phyloP scores from a whole-genome alignment of 2,797 vertebrate genomes.

The Novumbra hubbsi region DNA sequence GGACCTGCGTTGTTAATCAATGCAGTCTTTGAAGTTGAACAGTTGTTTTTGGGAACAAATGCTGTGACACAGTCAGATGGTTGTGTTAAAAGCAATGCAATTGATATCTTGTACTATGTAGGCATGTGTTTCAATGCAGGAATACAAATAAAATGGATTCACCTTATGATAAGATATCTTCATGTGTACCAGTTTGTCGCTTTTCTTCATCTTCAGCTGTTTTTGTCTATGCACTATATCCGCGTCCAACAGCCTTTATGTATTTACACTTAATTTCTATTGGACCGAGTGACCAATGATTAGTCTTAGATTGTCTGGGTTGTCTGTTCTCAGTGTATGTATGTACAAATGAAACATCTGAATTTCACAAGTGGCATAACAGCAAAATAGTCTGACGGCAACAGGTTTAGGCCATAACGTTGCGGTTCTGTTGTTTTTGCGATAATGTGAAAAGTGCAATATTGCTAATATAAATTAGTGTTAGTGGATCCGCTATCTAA shows the following conservation, averaged over 20 bases:
- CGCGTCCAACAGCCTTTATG: background rate
- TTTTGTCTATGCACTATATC: conserved; percentile 1
- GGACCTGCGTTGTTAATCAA: background rate
- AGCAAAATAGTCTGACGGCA: too few relatives aligned
- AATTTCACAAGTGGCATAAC: too few relatives aligned
- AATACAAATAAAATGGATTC: conserved; percentile 53
- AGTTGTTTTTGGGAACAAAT: conserved; percentile 47
- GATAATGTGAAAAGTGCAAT: too few relatives aligned
- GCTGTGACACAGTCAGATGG: conserved; percentile 47
- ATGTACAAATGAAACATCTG: too few relatives aligned
- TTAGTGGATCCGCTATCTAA: too few relatives aligned
- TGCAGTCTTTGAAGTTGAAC: conserved; percentile 28
- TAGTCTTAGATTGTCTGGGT: background rate
- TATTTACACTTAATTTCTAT: background rate
- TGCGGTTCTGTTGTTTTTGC: too few relatives aligned
- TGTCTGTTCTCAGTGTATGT: background rate
- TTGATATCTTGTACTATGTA: conserved; percentile 56
- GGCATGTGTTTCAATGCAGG: conserved; percentile 72
- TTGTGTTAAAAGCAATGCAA: conserved; percentile 46
- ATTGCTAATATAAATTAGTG: too few relatives aligned
- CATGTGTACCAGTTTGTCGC: background rate
- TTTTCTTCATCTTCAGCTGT: background rate
- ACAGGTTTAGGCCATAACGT: too few relatives aligned
- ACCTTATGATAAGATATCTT: background rate
- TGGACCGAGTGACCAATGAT: background rate